A percentile compares a stretch with the other conserved stretches of the same genome.
These are phyloP conservation scores for Menidia menidia DNA, from an alignment of 2,797 vertebrate genomes.

Conservation along the genomic window DNA sequence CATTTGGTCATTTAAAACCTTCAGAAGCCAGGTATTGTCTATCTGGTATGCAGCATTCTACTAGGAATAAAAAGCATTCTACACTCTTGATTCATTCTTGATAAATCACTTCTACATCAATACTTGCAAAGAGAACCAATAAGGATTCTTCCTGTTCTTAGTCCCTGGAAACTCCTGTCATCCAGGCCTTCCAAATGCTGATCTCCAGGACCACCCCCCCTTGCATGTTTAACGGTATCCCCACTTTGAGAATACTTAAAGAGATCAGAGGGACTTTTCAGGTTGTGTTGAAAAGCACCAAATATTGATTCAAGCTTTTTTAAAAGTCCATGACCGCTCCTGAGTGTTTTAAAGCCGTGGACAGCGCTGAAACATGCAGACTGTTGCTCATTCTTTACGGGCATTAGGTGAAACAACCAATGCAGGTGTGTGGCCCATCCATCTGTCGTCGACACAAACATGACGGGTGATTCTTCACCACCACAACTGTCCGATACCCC, in stretches of 20 bases:
- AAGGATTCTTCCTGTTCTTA: slow-evolving; percentile 25
- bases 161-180: not conserved
- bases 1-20: not conserved
- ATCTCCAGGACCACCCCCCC: not conserved
- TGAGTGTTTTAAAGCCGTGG: too few relatives aligned
- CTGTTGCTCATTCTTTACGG: slow-evolving; percentile 12
- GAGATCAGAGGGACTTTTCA: too few relatives aligned
- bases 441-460: slow-evolving; percentile 37
- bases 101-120: not conserved
- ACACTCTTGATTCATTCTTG: slow-evolving; percentile 9
- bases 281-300: too few relatives aligned
- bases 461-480: slow-evolving; percentile 41
- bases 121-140: slow-evolving; percentile 9
- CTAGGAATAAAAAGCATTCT: not conserved
- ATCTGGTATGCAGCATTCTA: not conserved
- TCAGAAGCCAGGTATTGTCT: too few relatives aligned
- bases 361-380: not conserved
- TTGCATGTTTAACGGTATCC: not conserved
- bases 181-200: not conserved
- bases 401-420: slow-evolving; percentile 9
- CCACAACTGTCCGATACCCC: slow-evolving; percentile 27
- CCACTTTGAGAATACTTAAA: not conserved
- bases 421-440: slow-evolving; percentile 25
- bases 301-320: too few relatives aligned
- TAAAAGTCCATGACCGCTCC: not conserved